phyloP scores from a whole-genome alignment of 2,797 vertebrate genomes.

The Aeoliscus strigatus region DNA sequence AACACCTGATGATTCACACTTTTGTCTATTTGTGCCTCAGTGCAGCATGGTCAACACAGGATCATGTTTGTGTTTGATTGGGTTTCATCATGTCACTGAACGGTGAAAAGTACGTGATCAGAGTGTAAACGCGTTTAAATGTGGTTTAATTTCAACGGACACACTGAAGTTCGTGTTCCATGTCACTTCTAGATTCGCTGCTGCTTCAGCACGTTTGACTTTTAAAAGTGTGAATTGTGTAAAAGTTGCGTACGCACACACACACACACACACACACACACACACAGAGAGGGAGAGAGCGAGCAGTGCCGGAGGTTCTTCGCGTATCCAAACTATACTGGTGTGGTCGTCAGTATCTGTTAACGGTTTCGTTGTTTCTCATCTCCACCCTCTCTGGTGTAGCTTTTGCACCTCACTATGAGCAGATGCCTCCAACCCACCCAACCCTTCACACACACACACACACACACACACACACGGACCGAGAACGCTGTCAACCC shows the following conservation, averaged over 20 bases:
- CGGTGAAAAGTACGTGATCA: not conserved
- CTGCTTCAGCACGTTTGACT: not conserved
- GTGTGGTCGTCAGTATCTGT: slow-evolving; percentile 74
- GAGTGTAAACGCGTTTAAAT: not conserved
- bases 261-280: not conserved
- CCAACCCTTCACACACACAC: slow-evolving; percentile 19
- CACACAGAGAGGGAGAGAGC: no score
- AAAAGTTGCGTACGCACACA: no score
- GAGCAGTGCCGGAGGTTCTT: slow-evolving; percentile 11
- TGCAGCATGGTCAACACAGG: no score
- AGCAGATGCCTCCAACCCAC: slow-evolving; percentile 45
- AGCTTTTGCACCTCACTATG: slow-evolving; percentile 53
- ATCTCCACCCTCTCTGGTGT: slow-evolving; percentile 75
- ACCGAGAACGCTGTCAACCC: slow-evolving; percentile 63
- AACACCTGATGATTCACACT: not conserved
- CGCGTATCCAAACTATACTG: slow-evolving; percentile 42
- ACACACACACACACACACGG: slow-evolving; percentile 23
- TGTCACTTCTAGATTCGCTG: not conserved
- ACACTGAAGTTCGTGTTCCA: not conserved
- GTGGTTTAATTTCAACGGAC: no score
- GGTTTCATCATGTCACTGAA: not conserved
- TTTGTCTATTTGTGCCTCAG: no score
- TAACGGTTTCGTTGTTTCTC: slow-evolving; percentile 75
- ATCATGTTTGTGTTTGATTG: no score
- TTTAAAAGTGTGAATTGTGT: not conserved